A percentile compares a stretch with the other conserved stretches of the same genome.
These are phyloP conservation scores for Morpho deidamia DNA, from an alignment of 2,888 invertebrate species.

Conservation along the genomic window DNA sequence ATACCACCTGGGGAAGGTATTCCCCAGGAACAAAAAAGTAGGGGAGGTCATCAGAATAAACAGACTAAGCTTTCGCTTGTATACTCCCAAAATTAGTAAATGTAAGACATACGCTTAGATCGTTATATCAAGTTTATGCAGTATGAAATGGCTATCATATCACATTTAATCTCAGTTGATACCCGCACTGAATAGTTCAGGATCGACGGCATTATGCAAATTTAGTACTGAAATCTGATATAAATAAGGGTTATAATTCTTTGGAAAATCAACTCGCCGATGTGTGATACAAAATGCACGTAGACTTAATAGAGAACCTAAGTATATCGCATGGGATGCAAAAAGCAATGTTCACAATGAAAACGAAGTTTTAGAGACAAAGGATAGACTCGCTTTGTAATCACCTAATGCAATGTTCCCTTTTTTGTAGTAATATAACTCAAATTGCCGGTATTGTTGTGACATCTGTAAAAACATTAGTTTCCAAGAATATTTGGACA, in stretches of 20 bases:
- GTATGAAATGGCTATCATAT: constrained; percentile 7
- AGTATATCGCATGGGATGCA: constrained; percentile 2
- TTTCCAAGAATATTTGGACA: background rate
- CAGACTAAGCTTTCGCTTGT: too few relatives aligned
- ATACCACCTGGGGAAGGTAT: too few relatives aligned
- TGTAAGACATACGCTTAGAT: too few relatives aligned
- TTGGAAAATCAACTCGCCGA: background rate
- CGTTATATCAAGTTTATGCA: background rate
- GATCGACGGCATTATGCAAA: background rate
- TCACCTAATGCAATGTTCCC: background rate
- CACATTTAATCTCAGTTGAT: constrained; percentile 12
- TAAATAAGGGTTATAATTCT: background rate
- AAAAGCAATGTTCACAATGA: constrained; percentile 6
- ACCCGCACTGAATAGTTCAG: constrained; percentile 9
- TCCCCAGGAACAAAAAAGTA: too few relatives aligned
- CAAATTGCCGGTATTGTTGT: background rate
- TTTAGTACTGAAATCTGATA: background rate
- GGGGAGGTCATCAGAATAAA: too few relatives aligned
- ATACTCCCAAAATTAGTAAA: background rate
- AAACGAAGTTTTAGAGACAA: constrained; percentile 7
- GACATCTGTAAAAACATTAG: background rate
- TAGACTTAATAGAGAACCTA: constrained; percentile 8
- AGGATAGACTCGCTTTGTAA: background rate
- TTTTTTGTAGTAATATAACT: background rate
- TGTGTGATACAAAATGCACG: constrained; percentile 10